These are phyloP conservation scores for Elysia crispata DNA, from an alignment of 2,888 invertebrate species.

Conservation along the genomic window DNA sequence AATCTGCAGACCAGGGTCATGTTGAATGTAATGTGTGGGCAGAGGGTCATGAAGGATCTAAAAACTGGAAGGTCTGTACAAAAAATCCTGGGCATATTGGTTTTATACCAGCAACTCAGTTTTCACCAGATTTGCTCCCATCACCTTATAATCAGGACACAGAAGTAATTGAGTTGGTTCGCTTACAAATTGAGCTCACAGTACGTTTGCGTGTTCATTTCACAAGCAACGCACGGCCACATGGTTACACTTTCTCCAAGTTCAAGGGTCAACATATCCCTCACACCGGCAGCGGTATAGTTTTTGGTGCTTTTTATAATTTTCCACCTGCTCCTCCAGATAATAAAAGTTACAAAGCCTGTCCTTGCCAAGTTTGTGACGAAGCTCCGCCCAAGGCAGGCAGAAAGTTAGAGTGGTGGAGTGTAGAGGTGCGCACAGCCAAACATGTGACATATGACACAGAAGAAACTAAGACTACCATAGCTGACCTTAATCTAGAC, in stretches of 20 bases:
- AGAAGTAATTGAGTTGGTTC: conserved; percentile 2
- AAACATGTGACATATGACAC: conserved; percentile 21
- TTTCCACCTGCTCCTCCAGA: background rate
- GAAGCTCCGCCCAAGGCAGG: background rate
- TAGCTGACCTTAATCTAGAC: background rate
- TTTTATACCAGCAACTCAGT: conserved; percentile 25
- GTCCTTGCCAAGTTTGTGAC: conserved; percentile 1
- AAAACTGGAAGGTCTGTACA: conserved; percentile 18
- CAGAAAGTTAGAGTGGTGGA: background rate
- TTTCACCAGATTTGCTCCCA: background rate
- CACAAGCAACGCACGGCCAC: conserved; percentile 28
- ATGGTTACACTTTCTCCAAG: conserved; percentile 27
- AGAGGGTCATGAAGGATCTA: conserved; percentile 9
- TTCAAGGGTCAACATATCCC: background rate
- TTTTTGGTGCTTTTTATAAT: background rate
- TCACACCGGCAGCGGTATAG: conserved; percentile 29
- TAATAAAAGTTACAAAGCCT: background rate
- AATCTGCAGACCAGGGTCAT: background rate
- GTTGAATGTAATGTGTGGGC: conserved; percentile 17
- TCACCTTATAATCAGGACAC: conserved; percentile 14
- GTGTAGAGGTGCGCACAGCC: background rate
- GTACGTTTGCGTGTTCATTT: conserved; percentile 9
- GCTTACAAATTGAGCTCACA: background rate
- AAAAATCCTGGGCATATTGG: conserved; percentile 34
- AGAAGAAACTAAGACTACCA: conserved; percentile 14